These are phyloP conservation scores for Trichopria drosophilae DNA, from an alignment of 2,888 invertebrate species.

Conservation along the genomic window DNA sequence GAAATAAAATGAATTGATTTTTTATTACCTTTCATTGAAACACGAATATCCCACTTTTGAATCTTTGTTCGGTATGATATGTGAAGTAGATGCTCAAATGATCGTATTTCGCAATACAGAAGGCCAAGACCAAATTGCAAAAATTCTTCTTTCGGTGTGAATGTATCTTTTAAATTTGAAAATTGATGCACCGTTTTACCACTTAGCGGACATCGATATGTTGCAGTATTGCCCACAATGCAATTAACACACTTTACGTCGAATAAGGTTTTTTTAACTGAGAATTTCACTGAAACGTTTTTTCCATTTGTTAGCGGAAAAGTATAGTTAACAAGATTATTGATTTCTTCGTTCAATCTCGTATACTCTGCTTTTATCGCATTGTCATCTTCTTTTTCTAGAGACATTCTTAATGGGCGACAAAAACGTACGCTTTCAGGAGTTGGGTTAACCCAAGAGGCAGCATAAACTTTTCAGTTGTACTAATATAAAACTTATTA, in stretches of 20 bases:
- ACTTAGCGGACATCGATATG: neutral
- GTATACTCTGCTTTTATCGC: slow-evolving; percentile 4
- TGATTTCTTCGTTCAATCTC: slow-evolving; percentile 6
- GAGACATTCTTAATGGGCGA: neutral
- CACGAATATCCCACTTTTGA: too few relatives aligned
- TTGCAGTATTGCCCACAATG: neutral
- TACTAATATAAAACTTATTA: slow-evolving; percentile 7
- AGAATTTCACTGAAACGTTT: neutral
- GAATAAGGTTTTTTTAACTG: neutral
- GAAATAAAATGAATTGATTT: too few relatives aligned
- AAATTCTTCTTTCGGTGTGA: slow-evolving; percentile 2
- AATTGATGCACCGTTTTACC: neutral
- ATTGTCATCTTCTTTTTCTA: slow-evolving; percentile 9
- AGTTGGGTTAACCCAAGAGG: slow-evolving; percentile 7
- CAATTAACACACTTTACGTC: slow-evolving; percentile 3
- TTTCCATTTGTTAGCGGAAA: neutral
- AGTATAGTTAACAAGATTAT: neutral
- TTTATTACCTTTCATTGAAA: too few relatives aligned
- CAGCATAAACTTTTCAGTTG: neutral
- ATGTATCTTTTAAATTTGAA: neutral
- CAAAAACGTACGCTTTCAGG: slow-evolving; percentile 10
- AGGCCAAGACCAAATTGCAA: slow-evolving; percentile 2
- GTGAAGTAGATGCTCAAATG: too few relatives aligned
- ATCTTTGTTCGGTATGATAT: too few relatives aligned
- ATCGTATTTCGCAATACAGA: too few relatives aligned